A percentile compares a stretch with the other conserved stretches of the same genome.
These are phyloP conservation scores for Temnothorax rugatulus DNA, from an alignment of 2,888 invertebrate species.

Conservation along the genomic window DNA sequence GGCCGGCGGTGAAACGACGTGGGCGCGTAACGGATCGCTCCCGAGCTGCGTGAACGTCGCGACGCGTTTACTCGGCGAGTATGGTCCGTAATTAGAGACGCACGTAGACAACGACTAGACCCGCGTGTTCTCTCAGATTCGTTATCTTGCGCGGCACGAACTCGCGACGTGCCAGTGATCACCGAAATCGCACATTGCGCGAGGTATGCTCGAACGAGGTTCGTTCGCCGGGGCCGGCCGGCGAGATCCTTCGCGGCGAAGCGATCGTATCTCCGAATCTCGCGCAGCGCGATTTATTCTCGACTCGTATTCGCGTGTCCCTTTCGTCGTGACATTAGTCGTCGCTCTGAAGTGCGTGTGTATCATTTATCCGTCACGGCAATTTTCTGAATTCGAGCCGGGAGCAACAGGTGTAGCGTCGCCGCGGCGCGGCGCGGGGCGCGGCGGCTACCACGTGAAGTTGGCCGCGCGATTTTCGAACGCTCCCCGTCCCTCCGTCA, in stretches of 20 bases:
- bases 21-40: no score
- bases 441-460: neutral
- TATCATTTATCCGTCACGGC: neutral
- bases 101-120: neutral
- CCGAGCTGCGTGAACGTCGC: neutral
- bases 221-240: neutral
- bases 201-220: no score
- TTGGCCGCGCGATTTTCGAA: neutral
- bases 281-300: neutral
- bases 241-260: neutral
- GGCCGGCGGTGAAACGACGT: neutral
- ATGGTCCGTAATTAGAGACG: no score
- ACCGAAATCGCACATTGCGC: neutral
- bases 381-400: neutral
- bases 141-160: neutral
- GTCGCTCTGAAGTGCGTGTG: neutral
- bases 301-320: neutral
- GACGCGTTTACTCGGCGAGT: neutral
- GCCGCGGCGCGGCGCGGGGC: neutral
- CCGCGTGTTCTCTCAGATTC: neutral
- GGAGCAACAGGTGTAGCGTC: constrained; percentile 21
- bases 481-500: neutral
- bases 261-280: neutral
- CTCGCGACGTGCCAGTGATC: neutral
- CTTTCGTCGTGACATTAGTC: neutral